Evolutionary conservation across 2,113 vertebrate species (phyloP), one percentile per base, ranked within the genome.

Genomic region (Macrotis lagotis): DNA sequence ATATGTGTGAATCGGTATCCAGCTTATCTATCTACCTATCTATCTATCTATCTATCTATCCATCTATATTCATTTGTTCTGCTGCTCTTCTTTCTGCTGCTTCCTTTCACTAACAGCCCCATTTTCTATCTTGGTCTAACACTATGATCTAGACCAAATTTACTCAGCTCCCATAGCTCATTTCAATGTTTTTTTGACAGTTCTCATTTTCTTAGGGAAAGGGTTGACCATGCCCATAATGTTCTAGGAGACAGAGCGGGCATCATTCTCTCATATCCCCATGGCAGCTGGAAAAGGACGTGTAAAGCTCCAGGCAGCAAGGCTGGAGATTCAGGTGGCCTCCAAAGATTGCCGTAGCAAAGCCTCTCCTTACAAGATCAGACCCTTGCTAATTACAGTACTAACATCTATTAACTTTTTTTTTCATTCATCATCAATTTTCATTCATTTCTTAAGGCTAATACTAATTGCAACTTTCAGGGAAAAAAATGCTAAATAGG

Each of bases 391-490:
- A 97, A 98, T 97, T 97, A 97, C 90, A 93, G 49, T 66, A 96
- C 95, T 95, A 96, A 96, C 96, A 97, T 97, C 97, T 97, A 97
- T 98, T 97, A 98, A 96, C 97, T 97, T 98, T 90, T 90, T 89
- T 89, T 94, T 97, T 96, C 96, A 97, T 98, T 97, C 97, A 97
- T 97, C 1, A 0, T 89, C 93, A 96, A 96, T 96, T 97, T 97
- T 97, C 97, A 97, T 98, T 97, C 96, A 97, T 98, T 97, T 97
- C 97, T 97, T 97, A 97, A 97, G 96, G 97, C 96, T 97, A 97
- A 97, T 97, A 97, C 95, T 96, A 97, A 97, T 97, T 97, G 97
- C 95, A 97, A 96, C 97, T 94, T 96, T 44, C 94, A 97, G 96
- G 94, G 97, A 96, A 96, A 97, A 97, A 97, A 97, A 96, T 95